Base-by-base conservation (phyloP, 2,888 invertebrate genomes). In the Lapara coniferarum region DNA sequence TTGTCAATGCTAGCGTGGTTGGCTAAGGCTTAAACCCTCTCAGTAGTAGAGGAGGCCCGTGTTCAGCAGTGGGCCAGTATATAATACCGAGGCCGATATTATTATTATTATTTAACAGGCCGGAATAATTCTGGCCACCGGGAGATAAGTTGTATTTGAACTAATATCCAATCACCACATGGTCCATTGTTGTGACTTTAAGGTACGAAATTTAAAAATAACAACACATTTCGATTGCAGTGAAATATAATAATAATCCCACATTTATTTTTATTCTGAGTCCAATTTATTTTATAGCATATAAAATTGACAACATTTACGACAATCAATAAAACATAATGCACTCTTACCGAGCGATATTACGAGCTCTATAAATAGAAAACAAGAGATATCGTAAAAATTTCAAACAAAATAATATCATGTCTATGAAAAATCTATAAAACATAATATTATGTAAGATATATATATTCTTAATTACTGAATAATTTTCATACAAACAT, bases 281-380 rank as follows among this genome's bases (percentile, higher is more conserved):
- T 66, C 25, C 66, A 66, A 66, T 66, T 66, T 66, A 52, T 52
- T 66, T 52, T 30, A 66, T 13, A 16, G n/a, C 52, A 52, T 37
- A 52, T 53, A 66, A 66, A 66, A 52, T 66, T 46, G n/a, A 46
- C 63, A 25, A 4, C 3, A 30, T 52, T 66, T 66, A 66, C n/a
- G 52, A 66, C 13, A 52, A 52, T 66, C 66, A 52, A 66, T 66
- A 66, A 66, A 63, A 53, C n/a, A n/a, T 52, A 53, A 66, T 66
- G n/a, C 52, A 53, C n/a, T 66, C n/a, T n/a, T 14, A 44, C 13
- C 0, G 25, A 10, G 52, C 13, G 52, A 25, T 53, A 49, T 10
- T 66, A 66, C 52, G 52, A 30, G n/a, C 14, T 66, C 52, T 53
- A 66, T 66, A 66, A 66, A 66, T 66, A 66, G 30, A 53, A 52